Percentiles rank a stretch among this genome's conserved stretches.
phyloP scores from a whole-genome alignment of 2,888 invertebrate genomes.

The Selenia dentaria region DNA sequence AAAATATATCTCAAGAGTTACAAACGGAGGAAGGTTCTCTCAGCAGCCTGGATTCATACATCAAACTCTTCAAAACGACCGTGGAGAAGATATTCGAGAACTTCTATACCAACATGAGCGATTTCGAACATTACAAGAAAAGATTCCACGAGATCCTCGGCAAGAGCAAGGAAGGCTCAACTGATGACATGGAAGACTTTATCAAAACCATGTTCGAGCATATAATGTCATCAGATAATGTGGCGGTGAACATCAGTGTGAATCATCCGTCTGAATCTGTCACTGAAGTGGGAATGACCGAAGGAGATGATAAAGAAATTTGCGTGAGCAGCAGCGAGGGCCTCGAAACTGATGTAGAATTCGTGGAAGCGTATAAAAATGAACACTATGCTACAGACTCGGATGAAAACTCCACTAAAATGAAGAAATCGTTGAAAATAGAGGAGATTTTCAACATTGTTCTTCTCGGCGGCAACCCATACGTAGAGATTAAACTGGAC shows the following conservation, averaged over 20 bases:
- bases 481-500: slow-evolving; percentile 57
- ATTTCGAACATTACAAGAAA: slow-evolving; percentile 65
- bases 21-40: slow-evolving; percentile 50
- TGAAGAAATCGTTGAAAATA: slow-evolving; percentile 28
- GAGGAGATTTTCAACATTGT: slow-evolving; percentile 58
- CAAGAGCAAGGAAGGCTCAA: slow-evolving; percentile 55
- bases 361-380: slow-evolving; percentile 61
- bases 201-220: slow-evolving; percentile 69
- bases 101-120: slow-evolving; percentile 61
- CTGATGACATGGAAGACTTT: slow-evolving; percentile 67
- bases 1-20: slow-evolving; percentile 58
- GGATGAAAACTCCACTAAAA: slow-evolving; percentile 41
- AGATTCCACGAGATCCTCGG: slow-evolving; percentile 64
- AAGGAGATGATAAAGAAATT: slow-evolving; percentile 17
- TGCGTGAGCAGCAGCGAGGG: slow-evolving; percentile 17
- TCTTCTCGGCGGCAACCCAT: slow-evolving; percentile 47
- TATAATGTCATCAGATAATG: slow-evolving; percentile 59
- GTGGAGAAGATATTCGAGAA: slow-evolving; percentile 70
- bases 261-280: too few relatives aligned
- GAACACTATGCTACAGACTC: slow-evolving; percentile 60
- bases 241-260: too few relatives aligned
- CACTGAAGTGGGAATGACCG: slow-evolving; percentile 2
- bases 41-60: slow-evolving; percentile 60
- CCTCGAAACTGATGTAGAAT: slow-evolving; percentile 16
- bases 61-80: slow-evolving; percentile 66